Percentiles rank a stretch among this genome's conserved stretches.
Evolutionary conservation across 2,797 vertebrate species (phyloP).

Genomic region (Chelmon rostratus): DNA sequence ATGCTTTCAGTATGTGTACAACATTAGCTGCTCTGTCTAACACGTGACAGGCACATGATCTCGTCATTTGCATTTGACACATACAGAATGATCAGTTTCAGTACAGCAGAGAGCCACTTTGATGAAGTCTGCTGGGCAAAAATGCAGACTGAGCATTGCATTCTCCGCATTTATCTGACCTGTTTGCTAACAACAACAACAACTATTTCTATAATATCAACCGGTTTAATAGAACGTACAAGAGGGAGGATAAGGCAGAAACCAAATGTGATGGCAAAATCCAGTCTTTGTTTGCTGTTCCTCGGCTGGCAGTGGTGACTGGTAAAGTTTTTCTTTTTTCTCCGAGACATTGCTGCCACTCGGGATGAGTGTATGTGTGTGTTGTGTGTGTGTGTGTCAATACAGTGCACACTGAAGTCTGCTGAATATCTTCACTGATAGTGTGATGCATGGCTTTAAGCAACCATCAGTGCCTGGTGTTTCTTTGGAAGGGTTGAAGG

Average conservation of each 20-base stretch:
- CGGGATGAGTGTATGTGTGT: not conserved
- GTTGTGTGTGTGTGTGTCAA: constrained; percentile 16
- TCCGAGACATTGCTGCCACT: constrained; percentile 51
- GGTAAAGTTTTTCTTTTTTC: constrained; percentile 46
- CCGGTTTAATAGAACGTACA: not conserved
- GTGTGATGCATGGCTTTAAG: constrained; percentile 46
- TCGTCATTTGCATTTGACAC: not conserved
- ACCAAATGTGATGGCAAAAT: constrained; percentile 46
- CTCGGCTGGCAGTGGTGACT: constrained; percentile 67
- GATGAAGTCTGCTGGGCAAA: constrained; percentile 20
- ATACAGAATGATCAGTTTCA: not conserved
- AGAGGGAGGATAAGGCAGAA: constrained; percentile 6
- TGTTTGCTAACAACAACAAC: constrained; percentile 33
- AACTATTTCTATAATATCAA: constrained; percentile 26
- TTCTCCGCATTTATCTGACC: constrained; percentile 17
- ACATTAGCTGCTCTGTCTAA: not conserved
- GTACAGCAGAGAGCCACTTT: not conserved
- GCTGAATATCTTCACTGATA: constrained; percentile 67
- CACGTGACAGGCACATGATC: not conserved
- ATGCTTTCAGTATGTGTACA: not conserved
- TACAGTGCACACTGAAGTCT: constrained; percentile 29
- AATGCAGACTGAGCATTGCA: constrained; percentile 29
- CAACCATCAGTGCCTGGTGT: constrained; percentile 36
- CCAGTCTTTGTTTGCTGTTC: constrained; percentile 72
- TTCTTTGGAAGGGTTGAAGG: constrained; percentile 30